Conservation (phyloP, 2,113 vertebrate species). For the Engystomops pustulosus region DNA sequence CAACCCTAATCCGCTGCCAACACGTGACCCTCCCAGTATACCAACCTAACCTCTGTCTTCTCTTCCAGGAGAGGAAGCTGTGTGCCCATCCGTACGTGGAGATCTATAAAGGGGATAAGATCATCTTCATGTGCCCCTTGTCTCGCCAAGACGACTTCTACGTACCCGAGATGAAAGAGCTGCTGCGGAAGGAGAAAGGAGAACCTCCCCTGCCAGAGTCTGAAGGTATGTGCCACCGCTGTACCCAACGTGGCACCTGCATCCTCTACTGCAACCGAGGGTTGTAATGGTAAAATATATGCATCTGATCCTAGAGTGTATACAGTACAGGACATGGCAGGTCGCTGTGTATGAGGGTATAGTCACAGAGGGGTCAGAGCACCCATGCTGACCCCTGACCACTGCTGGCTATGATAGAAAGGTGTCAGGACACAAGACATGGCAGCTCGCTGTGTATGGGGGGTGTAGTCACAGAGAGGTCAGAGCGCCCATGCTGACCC, state of each 20-base stretch:
- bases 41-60: slow-evolving; percentile 63
- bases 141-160: slow-evolving; percentile 92
- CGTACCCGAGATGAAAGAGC: slow-evolving; percentile 89
- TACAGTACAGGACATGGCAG: no score
- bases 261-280: neutral
- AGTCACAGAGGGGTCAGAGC: no score
- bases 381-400: no score
- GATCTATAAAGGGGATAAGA: slow-evolving; percentile 84
- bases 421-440: no score
- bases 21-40: slow-evolving; percentile 63
- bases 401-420: no score
- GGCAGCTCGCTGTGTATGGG: no score
- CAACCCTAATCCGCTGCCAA: slow-evolving; percentile 66
- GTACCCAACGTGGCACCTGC: neutral
- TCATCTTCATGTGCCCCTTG: slow-evolving; percentile 90
- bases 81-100: slow-evolving; percentile 89
- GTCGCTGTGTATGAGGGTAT: no score
- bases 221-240: slow-evolving; percentile 74
- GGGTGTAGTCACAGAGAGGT: no score
- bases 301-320: no score
- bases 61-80: slow-evolving; percentile 86
- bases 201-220: slow-evolving; percentile 80
- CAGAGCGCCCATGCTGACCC: no score
- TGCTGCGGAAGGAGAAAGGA: slow-evolving; percentile 76
- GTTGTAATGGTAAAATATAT: no score